Base-by-base conservation (phyloP, 2,797 vertebrate genomes). In the Spondyliosoma cantharus region DNA sequence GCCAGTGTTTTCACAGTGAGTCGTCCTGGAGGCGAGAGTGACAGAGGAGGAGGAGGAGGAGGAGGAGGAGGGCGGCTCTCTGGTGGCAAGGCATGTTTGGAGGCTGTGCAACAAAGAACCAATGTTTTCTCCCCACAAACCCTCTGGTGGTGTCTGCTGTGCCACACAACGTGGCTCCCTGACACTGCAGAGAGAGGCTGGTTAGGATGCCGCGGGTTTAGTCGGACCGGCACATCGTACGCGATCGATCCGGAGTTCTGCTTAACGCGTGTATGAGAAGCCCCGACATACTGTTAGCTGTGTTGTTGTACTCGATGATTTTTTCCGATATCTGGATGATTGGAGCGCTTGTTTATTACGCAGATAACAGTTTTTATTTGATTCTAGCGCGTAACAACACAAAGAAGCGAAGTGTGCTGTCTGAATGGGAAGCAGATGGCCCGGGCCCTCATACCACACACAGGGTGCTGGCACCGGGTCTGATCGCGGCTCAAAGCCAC, bases 381-480 rank as follows among this genome's bases (percentile, higher is more conserved):
- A 92, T 94, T 92, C 87, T 89, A 90, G 80, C 82, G 85, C 88
- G 89, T 83, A 91, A 92, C 81, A 93, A 92, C 85, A 92, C 75
- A 89, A 84, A 91, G 81, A 92, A 82, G 88, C 78, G 48, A 88
- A 90, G 84, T 87, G 86, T 87, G 90, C 59, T 64, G 83, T 45
- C 72, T 87, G 85, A 92, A 95, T 92, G 81, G 80, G 85, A 94
- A 95, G 90, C 95, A 96, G 92, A 96, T 95, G 93, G 84, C 83
- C 69, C 57, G 65, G 37, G 77, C 69, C 86, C 48, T 78, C 20
- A 59, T 92, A 93, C 94, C 94, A 93, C 94, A 95, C 93, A 94
- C 93, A 87, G 89, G 87, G 90, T 19, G 85, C 92, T 93, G 93
- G 92, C 92, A 93, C 81, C 5, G 65, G 74, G 78, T 84, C 89